Evolutionary conservation across 2,888 invertebrate genomes (phyloP), one percentile per base, ranked within the genome.

Genomic region (Pardosa pseudoannulata): DNA sequence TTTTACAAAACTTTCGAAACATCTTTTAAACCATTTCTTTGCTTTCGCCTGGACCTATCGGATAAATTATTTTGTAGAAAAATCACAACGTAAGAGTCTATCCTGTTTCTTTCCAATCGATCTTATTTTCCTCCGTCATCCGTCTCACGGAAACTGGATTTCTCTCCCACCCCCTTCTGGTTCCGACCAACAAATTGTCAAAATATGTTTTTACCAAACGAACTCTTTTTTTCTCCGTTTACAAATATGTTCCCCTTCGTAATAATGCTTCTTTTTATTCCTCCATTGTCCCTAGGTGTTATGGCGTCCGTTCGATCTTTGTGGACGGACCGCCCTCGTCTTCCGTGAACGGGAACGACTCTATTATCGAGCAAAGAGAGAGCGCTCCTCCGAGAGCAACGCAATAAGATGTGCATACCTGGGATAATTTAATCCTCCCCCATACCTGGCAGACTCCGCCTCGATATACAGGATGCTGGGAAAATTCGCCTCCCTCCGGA

Each of bases 361-460:
- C 56, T 56, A 56, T 56, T 56, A 56, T 56, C 19, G 56, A 19
- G 1, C 0, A 56, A 11, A 2, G 23, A 23, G 9, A 36, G 11
- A 7, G 23, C 23, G 2, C 16, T 56, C 23, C 2, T 16, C 1
- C 23, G 3, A 23, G 23, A 56, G n/a, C 7, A 56, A 23, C 23
- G 23, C 36, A 23, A 11, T 56, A 2, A 11, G 23, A 3, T 1
- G 11, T 23, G 23, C 56, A 56, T 56, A 56, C 56, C 56, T 56
- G 56, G 5, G 56, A 23, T 56, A 56, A 56, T 56, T 23, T 56
- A 56, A 56, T 23, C 56, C 56, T 56, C 56, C 56, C 56, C n/a
- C 56, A 56, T 56, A 56, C 56, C 56, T 56, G 56, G 76, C 19
- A 74, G 72, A 83, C 75, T 23, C 82, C 76, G 76, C 82, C 76